phyloP scores from a whole-genome alignment of 2,888 invertebrate genomes.

The Ophioninae sp. region DNA sequence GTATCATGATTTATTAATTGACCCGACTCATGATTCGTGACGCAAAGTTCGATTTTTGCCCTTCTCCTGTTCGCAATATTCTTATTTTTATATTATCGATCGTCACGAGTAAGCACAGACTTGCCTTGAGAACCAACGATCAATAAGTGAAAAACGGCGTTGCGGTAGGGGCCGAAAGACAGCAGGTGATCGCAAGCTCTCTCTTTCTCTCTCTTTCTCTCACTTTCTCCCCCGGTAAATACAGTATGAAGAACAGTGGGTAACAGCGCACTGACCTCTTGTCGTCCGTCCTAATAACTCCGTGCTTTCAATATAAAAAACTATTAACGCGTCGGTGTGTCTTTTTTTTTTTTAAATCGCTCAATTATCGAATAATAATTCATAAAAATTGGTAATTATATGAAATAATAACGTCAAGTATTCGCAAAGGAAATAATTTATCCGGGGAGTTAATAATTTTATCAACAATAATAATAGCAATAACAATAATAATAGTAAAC shows the following conservation, averaged over 20 bases:
- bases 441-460: too few relatives aligned
- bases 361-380: background rate
- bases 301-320: background rate
- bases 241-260: slow-evolving; percentile 37
- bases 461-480: background rate
- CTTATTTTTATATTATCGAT: slow-evolving; percentile 62
- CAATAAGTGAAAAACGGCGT: slow-evolving; percentile 63
- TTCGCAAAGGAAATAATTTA: background rate
- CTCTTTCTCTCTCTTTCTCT: slow-evolving; percentile 54
- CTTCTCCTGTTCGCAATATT: background rate
- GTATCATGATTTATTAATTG: slow-evolving; percentile 27
- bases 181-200: slow-evolving; percentile 71
- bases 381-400: background rate
- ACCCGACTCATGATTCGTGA: slow-evolving; percentile 5
- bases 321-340: background rate
- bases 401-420: background rate
- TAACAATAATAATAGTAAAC: slow-evolving; percentile 2
- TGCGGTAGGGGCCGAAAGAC: slow-evolving; percentile 63
- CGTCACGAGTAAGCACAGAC: background rate
- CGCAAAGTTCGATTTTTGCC: background rate
- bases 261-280: slow-evolving; percentile 5
- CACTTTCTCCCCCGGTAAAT: background rate
- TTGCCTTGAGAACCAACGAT: slow-evolving; percentile 59
- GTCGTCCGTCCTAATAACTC: background rate
- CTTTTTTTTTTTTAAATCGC: background rate